Evolutionary conservation across 2,888 invertebrate species (phyloP).

Genomic region (Pinctada fucata): DNA sequence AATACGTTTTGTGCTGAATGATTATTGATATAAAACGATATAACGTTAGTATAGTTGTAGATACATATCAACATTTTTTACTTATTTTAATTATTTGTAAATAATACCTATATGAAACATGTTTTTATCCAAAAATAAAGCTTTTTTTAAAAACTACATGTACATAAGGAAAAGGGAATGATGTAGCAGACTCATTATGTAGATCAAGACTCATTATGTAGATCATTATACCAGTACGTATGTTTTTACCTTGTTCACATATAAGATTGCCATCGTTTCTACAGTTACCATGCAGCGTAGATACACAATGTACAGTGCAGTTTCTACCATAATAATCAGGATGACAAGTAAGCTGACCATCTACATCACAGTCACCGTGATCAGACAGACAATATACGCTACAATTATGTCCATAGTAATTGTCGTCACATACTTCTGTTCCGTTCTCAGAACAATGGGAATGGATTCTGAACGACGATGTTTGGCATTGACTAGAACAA

Average conservation of each 20-base stretch:
- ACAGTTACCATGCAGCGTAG: neutral
- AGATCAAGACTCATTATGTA: too few species aligned
- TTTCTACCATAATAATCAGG: neutral
- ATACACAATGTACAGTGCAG: neutral
- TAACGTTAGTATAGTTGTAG: too few species aligned
- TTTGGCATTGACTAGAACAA: neutral
- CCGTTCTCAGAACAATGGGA: neutral
- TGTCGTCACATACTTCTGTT: neutral
- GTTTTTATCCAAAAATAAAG: too few species aligned
- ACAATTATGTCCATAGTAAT: neutral
- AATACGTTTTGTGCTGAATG: too few species aligned
- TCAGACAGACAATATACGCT: neutral
- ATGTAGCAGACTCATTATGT: too few species aligned
- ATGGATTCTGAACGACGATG: neutral
- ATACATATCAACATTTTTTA: too few species aligned
- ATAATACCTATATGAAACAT: too few species aligned
- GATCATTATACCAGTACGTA: too few species aligned
- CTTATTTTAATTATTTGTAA: too few species aligned
- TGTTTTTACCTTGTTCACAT: neutral
- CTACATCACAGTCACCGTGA: neutral
- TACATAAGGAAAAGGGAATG: too few species aligned
- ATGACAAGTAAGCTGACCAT: neutral
- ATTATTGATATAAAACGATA: too few species aligned
- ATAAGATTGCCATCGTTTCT: neutral
- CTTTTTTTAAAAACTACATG: too few species aligned